phyloP scores from a whole-genome alignment of 2,113 vertebrate genomes.

The Alaudala cheleensis region DNA sequence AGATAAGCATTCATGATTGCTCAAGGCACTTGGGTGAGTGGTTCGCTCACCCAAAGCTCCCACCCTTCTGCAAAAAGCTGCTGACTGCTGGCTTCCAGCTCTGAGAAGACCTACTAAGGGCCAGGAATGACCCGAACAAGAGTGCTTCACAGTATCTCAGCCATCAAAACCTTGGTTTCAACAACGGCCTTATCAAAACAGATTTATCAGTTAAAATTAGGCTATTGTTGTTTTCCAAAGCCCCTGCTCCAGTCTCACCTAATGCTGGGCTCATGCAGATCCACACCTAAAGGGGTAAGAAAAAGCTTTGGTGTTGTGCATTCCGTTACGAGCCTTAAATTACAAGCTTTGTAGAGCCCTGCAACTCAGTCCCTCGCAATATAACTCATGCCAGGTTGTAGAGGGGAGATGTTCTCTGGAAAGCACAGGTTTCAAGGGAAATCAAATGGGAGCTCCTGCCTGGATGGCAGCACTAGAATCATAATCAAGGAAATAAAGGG shows the following conservation, averaged over 20 bases:
- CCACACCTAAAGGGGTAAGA: background rate
- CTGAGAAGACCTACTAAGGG: background rate
- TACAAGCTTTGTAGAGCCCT: background rate
- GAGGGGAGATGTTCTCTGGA: background rate
- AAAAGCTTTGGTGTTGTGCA: background rate
- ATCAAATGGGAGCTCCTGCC: background rate
- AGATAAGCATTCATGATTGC: constrained; percentile 16
- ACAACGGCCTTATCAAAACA: background rate
- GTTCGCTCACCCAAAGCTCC: background rate
- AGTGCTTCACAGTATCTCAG: background rate
- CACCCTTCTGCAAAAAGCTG: background rate
- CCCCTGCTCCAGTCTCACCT: background rate
- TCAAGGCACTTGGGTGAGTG: background rate
- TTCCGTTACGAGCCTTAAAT: background rate
- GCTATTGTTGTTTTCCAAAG: background rate
- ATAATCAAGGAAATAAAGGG: constrained; percentile 45
- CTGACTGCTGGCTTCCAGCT: background rate
- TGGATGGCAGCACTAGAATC: background rate
- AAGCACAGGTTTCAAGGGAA: constrained; percentile 33
- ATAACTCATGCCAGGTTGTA: background rate
- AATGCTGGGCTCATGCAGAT: background rate
- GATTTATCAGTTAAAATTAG: background rate
- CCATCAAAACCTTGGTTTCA: background rate
- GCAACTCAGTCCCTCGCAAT: background rate
- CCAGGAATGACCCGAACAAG: background rate